Conservation (phyloP, 2,888 invertebrate species). For the Drosophila phalerata region DNA sequence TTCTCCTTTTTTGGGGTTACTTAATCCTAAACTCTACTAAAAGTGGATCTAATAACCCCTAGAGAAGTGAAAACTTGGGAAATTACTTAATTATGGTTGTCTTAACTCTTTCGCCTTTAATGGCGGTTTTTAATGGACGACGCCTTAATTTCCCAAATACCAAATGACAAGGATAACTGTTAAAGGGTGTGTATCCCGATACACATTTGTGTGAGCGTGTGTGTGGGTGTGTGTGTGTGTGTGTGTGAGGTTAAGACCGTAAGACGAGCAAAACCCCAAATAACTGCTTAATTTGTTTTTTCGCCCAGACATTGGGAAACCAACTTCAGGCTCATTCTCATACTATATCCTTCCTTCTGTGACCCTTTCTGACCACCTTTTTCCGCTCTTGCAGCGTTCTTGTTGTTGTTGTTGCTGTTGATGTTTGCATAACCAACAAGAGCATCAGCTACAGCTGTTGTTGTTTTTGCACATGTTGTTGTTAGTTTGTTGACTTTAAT, state of each 20-base stretch:
- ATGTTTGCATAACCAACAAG: constrained; percentile 31
- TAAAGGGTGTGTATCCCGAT: constrained; percentile 22
- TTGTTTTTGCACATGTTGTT: constrained; percentile 51
- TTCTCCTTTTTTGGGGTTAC: neutral
- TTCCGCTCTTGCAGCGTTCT: constrained; percentile 22
- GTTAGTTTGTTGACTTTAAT: constrained; percentile 76
- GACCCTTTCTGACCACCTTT: constrained; percentile 64
- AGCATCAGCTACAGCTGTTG: constrained; percentile 39
- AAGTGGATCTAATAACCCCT: neutral
- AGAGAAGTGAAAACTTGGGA: constrained; percentile 5
- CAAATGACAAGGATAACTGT: constrained; percentile 37
- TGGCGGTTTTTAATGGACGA: constrained; percentile 49
- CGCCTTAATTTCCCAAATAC: constrained; percentile 26
- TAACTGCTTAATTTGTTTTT: constrained; percentile 79
- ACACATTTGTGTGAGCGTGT: constrained; percentile 6
- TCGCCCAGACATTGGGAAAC: constrained; percentile 36
- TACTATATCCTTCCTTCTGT: constrained; percentile 2
- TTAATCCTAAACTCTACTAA: neutral
- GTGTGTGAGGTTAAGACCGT: constrained; percentile 14
- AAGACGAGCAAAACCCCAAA: constrained; percentile 60
- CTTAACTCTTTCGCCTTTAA: constrained; percentile 43
- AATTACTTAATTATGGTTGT: constrained; percentile 56
- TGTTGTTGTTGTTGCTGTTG: constrained; percentile 33
- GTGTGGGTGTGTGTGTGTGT: neutral
- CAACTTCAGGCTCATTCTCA: constrained; percentile 18